These are phyloP conservation scores for Hemitrygon akajei DNA, from an alignment of 2,797 vertebrate species.

Conservation along the genomic window DNA sequence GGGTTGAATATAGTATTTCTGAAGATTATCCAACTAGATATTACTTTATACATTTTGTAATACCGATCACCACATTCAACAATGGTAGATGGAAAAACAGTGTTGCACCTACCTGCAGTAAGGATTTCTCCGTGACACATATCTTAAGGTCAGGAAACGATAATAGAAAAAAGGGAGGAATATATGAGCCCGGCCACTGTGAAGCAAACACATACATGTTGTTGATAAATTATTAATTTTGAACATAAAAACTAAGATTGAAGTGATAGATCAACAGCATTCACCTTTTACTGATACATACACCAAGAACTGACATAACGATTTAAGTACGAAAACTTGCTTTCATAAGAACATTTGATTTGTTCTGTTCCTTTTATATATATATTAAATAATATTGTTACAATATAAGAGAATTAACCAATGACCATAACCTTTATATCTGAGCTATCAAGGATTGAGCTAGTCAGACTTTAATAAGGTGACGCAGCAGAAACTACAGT, in stretches of 20 bases:
- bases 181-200: conserved; percentile 38
- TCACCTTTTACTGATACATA: neutral
- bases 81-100: neutral
- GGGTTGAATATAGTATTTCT: neutral
- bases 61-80: neutral
- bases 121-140: conserved; percentile 37
- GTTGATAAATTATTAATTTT: conserved; percentile 25
- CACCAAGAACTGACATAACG: neutral
- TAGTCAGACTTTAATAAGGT: neutral
- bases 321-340: neutral
- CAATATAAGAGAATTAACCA: neutral
- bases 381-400: neutral
- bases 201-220: conserved; percentile 28
- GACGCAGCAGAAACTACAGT: neutral
- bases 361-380: neutral
- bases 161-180: conserved; percentile 40
- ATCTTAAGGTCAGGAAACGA: conserved; percentile 39
- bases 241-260: conserved; percentile 9
- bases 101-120: conserved; percentile 37
- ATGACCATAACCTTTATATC: neutral
- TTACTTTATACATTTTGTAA: neutral
- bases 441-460: neutral
- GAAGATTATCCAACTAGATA: neutral
- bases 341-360: neutral
- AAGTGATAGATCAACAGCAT: neutral